These are phyloP conservation scores for Dysdera silvatica DNA, from an alignment of 1,140 invertebrate genomes.

Conservation along the genomic window DNA sequence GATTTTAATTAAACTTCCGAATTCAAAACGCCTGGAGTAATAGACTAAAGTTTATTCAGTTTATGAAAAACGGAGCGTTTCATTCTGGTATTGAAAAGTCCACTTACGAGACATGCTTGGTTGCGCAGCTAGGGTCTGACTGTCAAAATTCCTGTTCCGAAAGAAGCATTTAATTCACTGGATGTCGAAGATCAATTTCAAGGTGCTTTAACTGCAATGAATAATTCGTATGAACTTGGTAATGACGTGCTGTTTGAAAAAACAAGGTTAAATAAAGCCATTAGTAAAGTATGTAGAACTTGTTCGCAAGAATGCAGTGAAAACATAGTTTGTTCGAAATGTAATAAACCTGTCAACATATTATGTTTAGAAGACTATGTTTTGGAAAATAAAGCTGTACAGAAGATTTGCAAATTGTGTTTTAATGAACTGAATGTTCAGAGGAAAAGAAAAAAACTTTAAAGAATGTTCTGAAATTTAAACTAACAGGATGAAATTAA, in stretches of 20 bases:
- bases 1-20: too few relatives aligned
- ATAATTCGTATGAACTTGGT: constrained; percentile 22
- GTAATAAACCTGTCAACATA: constrained; percentile 11
- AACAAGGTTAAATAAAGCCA: constrained; percentile 23
- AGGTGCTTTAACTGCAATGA: constrained; percentile 23
- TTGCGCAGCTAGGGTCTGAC: constrained; percentile 6
- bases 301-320: constrained; percentile 24
- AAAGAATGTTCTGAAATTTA: constrained; percentile 15
- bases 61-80: constrained; percentile 12
- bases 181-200: constrained; percentile 15
- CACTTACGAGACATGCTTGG: neutral
- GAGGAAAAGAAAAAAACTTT: constrained; percentile 10
- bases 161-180: constrained; percentile 1
- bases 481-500: constrained; percentile 5
- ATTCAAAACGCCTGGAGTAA: neutral
- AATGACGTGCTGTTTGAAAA: constrained; percentile 21
- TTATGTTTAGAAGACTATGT: constrained; percentile 15
- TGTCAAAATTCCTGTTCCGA: too few relatives aligned
- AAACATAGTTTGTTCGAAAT: constrained; percentile 18
- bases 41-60: constrained; percentile 1
- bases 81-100: neutral
- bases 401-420: constrained; percentile 15
- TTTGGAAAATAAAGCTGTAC: constrained; percentile 8
- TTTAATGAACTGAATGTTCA: constrained; percentile 16
- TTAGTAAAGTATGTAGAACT: constrained; percentile 21